These are phyloP conservation scores for Caenorhabditis latens DNA, from an alignment of 1,140 invertebrate genomes.

Conservation along the genomic window DNA sequence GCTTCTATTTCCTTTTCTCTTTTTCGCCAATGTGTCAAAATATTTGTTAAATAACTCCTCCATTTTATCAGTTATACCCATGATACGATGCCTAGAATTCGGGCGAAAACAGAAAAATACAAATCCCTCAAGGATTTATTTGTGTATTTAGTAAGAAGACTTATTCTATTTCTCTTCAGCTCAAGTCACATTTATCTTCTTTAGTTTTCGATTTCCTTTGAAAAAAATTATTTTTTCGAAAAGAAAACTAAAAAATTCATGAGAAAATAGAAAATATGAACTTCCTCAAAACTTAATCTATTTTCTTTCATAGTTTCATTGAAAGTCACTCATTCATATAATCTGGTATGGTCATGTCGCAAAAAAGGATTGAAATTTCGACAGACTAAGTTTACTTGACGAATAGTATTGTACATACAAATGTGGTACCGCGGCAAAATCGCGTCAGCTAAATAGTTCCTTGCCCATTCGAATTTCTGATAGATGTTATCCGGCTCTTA, in stretches of 20 bases:
- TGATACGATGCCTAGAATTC: neutral
- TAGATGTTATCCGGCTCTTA: neutral
- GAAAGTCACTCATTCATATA: too few relatives aligned
- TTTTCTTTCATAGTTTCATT: too few relatives aligned
- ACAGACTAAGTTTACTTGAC: neutral
- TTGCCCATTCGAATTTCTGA: neutral
- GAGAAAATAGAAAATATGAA: too few relatives aligned
- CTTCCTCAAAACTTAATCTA: too few relatives aligned
- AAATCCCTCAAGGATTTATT: constrained; percentile 43
- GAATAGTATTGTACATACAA: too few relatives aligned
- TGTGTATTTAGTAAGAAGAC: neutral
- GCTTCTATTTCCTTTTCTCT: neutral
- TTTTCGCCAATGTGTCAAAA: neutral
- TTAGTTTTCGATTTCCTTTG: neutral
- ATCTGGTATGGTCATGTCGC: too few relatives aligned
- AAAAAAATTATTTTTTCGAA: too few relatives aligned
- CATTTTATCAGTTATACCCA: neutral
- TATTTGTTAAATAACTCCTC: neutral
- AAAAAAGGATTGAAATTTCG: neutral
- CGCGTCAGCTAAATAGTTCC: too few relatives aligned
- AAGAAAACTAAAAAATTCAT: too few relatives aligned
- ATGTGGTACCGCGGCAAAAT: too few relatives aligned
- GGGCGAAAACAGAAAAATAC: neutral
- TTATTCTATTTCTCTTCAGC: neutral
- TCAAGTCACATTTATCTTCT: neutral